phyloP scores from a whole-genome alignment of 2,797 vertebrate genomes.

The Mormyrus proboscirostris region DNA sequence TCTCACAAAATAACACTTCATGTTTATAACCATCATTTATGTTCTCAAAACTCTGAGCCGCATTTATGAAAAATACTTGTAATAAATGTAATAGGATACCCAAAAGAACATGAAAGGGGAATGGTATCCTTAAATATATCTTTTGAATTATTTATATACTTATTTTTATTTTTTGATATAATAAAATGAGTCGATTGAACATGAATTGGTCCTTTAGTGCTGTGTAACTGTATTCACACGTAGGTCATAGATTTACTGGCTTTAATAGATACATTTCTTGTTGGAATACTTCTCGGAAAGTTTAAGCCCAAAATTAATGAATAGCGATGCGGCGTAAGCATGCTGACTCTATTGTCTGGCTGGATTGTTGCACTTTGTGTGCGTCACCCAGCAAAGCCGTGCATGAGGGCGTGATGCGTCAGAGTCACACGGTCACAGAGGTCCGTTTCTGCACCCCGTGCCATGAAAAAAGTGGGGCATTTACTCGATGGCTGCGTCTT shows the following conservation, averaged over 20 bases:
- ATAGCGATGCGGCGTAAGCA: not conserved
- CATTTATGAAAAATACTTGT: not conserved
- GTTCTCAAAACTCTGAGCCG: not conserved
- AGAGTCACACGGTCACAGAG: not conserved
- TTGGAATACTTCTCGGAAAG: not conserved
- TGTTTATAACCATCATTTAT: slow-evolving; percentile 1
- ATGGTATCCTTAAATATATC: not conserved
- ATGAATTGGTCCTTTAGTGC: not conserved
- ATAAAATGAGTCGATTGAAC: not conserved
- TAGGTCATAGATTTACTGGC: not conserved
- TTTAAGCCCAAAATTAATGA: not conserved
- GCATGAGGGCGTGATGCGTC: not conserved
- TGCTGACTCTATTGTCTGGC: not conserved
- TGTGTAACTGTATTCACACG: not conserved
- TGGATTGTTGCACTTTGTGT: not conserved
- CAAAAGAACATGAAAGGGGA: not conserved
- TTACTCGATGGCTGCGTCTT: not conserved
- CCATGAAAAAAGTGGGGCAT: not conserved
- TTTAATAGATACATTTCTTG: not conserved
- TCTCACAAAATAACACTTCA: not conserved
- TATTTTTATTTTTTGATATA: not conserved
- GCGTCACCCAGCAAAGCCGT: not conserved
- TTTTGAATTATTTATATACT: not conserved
- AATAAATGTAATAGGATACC: not conserved
- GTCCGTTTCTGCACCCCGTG: not conserved